These are phyloP conservation scores for Enhydra lutris DNA, from an alignment of 2,113 vertebrate genomes.

Conservation along the genomic window DNA sequence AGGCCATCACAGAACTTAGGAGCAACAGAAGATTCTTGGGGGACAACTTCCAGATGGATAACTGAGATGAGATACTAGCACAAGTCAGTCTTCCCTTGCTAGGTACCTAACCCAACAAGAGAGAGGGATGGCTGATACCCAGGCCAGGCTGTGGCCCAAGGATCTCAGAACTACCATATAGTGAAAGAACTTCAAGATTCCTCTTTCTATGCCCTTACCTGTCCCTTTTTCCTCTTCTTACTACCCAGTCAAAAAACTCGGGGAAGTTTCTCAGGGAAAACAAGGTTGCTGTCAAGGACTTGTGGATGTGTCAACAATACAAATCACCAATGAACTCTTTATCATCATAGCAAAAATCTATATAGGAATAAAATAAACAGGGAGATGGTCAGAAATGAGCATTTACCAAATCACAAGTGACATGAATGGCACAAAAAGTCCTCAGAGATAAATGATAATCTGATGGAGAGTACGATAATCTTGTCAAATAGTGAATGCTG, in stretches of 20 bases:
- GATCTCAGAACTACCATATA: neutral
- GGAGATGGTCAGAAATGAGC: neutral
- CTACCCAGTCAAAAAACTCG: neutral
- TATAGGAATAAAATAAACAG: neutral
- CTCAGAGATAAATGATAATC: neutral
- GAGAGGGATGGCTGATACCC: neutral
- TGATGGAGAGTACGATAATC: neutral
- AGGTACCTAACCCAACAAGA: neutral
- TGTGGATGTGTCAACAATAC: neutral
- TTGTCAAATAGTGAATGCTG: neutral
- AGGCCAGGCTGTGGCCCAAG: neutral
- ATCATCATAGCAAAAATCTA: neutral
- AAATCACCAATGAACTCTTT: neutral
- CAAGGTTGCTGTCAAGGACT: neutral
- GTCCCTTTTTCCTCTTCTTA: neutral
- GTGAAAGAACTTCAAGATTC: neutral
- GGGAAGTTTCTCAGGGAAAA: neutral
- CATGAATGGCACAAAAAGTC: neutral
- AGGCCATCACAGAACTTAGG: neutral
- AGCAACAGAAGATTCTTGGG: neutral
- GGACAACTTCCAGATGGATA: neutral
- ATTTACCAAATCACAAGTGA: neutral
- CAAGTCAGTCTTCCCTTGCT: neutral
- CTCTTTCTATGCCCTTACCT: neutral
- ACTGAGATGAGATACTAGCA: neutral